Percentiles rank a stretch among this genome's conserved stretches.
phyloP scores from a whole-genome alignment of 2,797 vertebrate species.

The Novumbra hubbsi region DNA sequence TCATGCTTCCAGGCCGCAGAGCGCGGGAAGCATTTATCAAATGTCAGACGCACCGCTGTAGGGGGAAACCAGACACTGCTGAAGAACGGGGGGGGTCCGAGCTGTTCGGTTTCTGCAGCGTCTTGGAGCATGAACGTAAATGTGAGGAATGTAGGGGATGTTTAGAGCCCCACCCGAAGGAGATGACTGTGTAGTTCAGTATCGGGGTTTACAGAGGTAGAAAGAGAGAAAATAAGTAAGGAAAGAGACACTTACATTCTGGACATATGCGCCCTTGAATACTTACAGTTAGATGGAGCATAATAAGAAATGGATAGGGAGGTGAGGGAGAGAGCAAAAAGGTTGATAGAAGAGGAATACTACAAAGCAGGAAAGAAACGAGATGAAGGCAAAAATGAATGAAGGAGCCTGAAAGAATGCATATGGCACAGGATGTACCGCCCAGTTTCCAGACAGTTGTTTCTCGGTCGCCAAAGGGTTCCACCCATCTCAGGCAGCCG shows the following conservation, averaged over 20 bases:
- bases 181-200: background rate
- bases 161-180: conserved; percentile 21
- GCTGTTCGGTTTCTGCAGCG: conserved; percentile 23
- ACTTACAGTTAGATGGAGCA: no score
- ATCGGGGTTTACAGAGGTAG: background rate
- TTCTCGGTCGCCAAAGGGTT: conserved; percentile 37
- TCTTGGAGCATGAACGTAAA: conserved; percentile 53
- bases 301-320: background rate
- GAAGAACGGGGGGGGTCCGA: conserved; percentile 32
- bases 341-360: conserved; percentile 2
- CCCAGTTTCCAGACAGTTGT: conserved; percentile 9
- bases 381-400: conserved; percentile 4
- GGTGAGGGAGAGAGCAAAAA: background rate
- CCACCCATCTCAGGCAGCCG: conserved; percentile 48
- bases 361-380: background rate
- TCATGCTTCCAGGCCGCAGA: conserved; percentile 48
- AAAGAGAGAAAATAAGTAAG: conserved; percentile 38
- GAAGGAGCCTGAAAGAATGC: conserved; percentile 21
- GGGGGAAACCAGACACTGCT: conserved; percentile 47
- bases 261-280: no score
- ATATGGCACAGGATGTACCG: conserved; percentile 27
- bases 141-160: conserved; percentile 59
- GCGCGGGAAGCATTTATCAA: conserved; percentile 52
- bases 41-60: conserved; percentile 16
- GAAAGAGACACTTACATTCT: no score